Evolutionary conservation across 2,113 vertebrate genomes (phyloP).

Genomic region (Scolopax mira): DNA sequence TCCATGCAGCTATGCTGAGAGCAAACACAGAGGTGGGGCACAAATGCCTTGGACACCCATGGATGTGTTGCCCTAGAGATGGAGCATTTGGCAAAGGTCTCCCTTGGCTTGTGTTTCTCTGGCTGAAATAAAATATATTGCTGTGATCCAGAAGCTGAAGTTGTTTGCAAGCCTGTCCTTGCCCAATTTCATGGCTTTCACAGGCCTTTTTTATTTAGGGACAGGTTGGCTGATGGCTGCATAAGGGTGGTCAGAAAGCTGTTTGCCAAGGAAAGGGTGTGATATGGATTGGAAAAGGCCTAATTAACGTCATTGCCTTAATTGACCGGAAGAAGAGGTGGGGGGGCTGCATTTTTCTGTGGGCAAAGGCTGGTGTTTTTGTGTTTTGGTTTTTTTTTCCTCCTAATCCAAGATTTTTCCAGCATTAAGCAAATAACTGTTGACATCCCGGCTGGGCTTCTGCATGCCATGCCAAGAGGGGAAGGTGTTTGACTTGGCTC

Average conservation of each 20-base stretch:
- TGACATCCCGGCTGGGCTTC: not conserved
- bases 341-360: not conserved
- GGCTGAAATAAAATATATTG: not conserved
- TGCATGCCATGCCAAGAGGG: not conserved
- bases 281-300: not conserved
- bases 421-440: not conserved
- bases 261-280: not conserved
- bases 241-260: not conserved
- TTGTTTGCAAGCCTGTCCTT: not conserved
- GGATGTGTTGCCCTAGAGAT: not conserved
- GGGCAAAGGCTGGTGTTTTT: not conserved
- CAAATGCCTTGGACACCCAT: not conserved
- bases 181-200: not conserved
- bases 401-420: not conserved
- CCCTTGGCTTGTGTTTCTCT: not conserved
- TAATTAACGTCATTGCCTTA: not conserved
- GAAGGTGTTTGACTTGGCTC: not conserved
- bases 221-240: not conserved
- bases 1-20: not conserved
- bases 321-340: not conserved
- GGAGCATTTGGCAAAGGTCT: not conserved
- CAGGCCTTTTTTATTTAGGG: fast-evolving
- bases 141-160: not conserved
- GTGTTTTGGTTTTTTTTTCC: not conserved
- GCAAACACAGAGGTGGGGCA: not conserved